These are phyloP conservation scores for Otolemur crassicaudatus DNA, from an alignment of 2,797 vertebrate species.

Conservation along the genomic window DNA sequence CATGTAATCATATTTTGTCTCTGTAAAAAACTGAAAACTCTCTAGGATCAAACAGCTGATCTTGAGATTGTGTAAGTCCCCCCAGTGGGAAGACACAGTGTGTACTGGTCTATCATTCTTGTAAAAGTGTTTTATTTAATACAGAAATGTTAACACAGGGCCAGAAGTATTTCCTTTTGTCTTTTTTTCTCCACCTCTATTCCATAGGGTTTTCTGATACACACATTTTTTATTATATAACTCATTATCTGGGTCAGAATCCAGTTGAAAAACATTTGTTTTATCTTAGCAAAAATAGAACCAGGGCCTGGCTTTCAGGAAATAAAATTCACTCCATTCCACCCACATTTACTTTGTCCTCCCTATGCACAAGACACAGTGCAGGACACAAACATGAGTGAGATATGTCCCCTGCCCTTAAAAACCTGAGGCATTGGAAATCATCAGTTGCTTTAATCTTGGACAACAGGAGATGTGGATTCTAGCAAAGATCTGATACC, in stretches of 20 bases:
- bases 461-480: background rate
- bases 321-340: slow-evolving; percentile 43
- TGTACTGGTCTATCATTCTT: background rate
- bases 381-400: background rate
- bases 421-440: background rate
- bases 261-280: slow-evolving; percentile 50
- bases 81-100: background rate
- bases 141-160: background rate
- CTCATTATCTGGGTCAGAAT: slow-evolving; percentile 52
- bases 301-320: background rate
- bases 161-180: background rate
- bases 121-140: background rate
- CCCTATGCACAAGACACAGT: background rate
- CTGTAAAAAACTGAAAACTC: background rate
- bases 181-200: background rate
- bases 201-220: background rate
- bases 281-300: slow-evolving; percentile 28
- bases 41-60: background rate
- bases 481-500: background rate
- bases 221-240: slow-evolving; percentile 37
- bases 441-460: background rate
- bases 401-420: background rate
- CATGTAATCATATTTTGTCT: background rate
- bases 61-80: background rate
- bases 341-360: background rate